Evolutionary conservation across 2,888 invertebrate species (phyloP), one percentile per base, ranked within the genome.

Genomic region (Hydrotaea cyrtoneurina): DNA sequence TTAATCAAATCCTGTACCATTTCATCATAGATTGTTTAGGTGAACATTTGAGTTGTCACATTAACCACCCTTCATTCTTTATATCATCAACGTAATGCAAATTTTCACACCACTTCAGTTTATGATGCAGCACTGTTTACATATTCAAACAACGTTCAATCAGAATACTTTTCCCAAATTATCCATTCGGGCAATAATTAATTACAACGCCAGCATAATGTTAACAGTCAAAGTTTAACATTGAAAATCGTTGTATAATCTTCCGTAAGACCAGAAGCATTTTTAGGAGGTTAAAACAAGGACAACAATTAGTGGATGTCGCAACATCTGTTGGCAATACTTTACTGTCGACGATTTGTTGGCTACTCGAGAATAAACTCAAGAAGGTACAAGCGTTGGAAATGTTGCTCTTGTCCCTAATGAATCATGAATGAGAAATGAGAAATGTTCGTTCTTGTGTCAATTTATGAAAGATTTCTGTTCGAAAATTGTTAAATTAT

Each of bases 131-230:
- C 50, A 23, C 26, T 46, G 39, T 55, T 64, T 80, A 31, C 19
- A 64, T 80, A 78, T 84, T 62, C 72, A 10, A 75, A 36, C 59
- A 75, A 23, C 57, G 75, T 78, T 13, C 69, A 69, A 53, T n/a
- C 53, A 53, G 21, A 10, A 55, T 5, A 55, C 21, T 7, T 55
- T 19, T 23, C 23, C 19, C 0, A 39, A 66, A 66, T 43, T 1
- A 15, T 11, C n/a, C 15, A 69, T 46, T 15, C 21, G 10, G 46
- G 11, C 21, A 66, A 66, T 69, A 69, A 69, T 69, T 69, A 69
- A 69, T 69, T 69, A 69, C 39, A 66, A 5, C 31, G 31, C 31
- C 59, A 36, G 31, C 26, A 31, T 15, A 62, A 62, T 62, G 31
- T 62, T 62, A 62, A 62, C 21, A 62, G 31, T 10, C 59, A 59